Evolutionary conservation across 2,113 vertebrate genomes (phyloP).

Genomic region (Hypomesus transpacificus): DNA sequence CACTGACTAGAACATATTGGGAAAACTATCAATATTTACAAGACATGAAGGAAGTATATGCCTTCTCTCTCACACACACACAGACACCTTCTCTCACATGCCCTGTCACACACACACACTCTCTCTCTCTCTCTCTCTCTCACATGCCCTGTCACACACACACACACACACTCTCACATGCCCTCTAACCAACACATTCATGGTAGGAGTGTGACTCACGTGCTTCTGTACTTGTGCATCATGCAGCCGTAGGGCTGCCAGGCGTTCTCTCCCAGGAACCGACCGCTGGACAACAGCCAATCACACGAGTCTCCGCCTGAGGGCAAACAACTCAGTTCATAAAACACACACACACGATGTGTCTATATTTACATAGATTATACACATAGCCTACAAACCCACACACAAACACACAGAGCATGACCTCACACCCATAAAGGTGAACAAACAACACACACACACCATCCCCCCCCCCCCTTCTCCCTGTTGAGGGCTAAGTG

Average conservation of each 20-base stretch:
- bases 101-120: not conserved
- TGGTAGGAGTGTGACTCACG: conserved; percentile 68
- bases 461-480: no score
- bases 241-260: conserved; percentile 99
- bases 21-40: no score
- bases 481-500: no score
- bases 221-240: conserved; percentile 96
- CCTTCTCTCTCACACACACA: not conserved
- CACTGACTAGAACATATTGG: not conserved
- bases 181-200: no score
- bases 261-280: conserved; percentile 90
- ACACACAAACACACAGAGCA: no score
- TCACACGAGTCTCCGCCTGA: conserved; percentile 72
- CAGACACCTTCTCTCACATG: not conserved
- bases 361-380: not conserved
- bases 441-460: no score
- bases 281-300: conserved; percentile 89
- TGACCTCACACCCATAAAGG: no score
- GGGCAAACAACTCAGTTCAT: conserved; percentile 33
- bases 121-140: not conserved
- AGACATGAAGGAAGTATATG: no score
- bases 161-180: not conserved
- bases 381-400: no score
- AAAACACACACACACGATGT: conserved; percentile 9
- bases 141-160: not conserved